Base-by-base conservation (phyloP, 2,888 invertebrate genomes). In the Oithona nana region DNA sequence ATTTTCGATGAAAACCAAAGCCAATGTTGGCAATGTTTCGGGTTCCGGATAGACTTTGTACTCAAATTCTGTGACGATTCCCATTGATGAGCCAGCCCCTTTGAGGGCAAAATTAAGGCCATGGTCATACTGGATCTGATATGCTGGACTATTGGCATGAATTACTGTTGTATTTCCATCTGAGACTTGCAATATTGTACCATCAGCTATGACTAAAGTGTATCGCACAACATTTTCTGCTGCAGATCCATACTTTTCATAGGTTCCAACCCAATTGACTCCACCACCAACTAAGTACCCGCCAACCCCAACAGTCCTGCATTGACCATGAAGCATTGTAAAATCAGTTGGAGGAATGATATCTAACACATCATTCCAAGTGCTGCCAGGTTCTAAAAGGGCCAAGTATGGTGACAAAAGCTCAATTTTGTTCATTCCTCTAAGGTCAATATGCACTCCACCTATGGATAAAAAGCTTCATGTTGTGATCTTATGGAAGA, bases 241-340 rank as follows among this genome's bases (percentile, higher is more conserved):
- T 2, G 24, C 54, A 24, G 24, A 24, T 54, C 54, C 54, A 6
- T 24, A 48, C 22, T 48, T 59, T 16, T 31, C 22, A 11, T 13
- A 59, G 3, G 59, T 59, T 1, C 59, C 59, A 2, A 59, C 31
- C 39, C 20, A 31, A 16, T 59, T 59, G 24, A 59, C 59, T 4
- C 59, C 59, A 20, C 59, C 59, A 2, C 59, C 59, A 20, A 59
- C 11, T 3, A 59, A 8, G 49, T 39, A 59, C 1, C 59, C 59
- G 3, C 59, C 59, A 3, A 59, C 59, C 20, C 59, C 59, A 59
- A 59, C 59, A 48, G 39, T 59, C 8, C 24, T 20, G 26, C 59
- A 59, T 20, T 59, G 59, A 11, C 59, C 59, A 59, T 59, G 59
- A 48, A 54, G 13, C 54, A 54, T 54, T 20, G 54, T 24, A 54